Conservation (phyloP, 2,797 vertebrate genomes). For the Lophius americanus region DNA sequence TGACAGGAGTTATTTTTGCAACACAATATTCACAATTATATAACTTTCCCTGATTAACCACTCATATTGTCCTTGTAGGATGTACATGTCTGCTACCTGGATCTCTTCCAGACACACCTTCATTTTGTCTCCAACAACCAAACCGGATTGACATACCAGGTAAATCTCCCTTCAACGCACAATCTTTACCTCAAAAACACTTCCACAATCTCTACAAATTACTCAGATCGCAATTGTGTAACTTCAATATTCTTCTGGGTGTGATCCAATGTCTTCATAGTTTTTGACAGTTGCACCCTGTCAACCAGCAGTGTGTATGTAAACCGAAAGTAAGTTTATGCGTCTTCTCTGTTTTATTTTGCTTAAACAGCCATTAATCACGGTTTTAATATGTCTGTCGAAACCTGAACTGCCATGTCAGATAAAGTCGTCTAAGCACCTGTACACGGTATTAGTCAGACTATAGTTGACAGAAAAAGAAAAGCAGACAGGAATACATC, state of each 20-base stretch:
- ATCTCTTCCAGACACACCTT: conserved; percentile 94
- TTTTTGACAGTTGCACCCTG: conserved; percentile 24
- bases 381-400: conserved; percentile 42
- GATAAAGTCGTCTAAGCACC: conserved; percentile 38
- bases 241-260: conserved; percentile 9
- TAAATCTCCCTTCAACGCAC: conserved; percentile 55
- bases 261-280: conserved; percentile 15
- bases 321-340: conserved; percentile 53
- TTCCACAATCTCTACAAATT: background rate
- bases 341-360: conserved; percentile 54
- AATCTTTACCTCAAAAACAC: background rate
- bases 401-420: conserved; percentile 18
- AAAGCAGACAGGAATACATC: conserved; percentile 49
- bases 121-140: conserved; percentile 92
- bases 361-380: conserved; percentile 69
- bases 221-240: background rate
- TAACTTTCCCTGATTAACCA: conserved; percentile 1
- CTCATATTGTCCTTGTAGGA: conserved; percentile 80
- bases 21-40: background rate
- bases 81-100: conserved; percentile 92
- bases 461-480: conserved; percentile 34
- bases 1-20: background rate
- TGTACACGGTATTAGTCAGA: conserved; percentile 54
- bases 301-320: conserved; percentile 52
- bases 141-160: conserved; percentile 91